Evolutionary conservation across 2,888 invertebrate genomes (phyloP).

Genomic region (Reticulitermes lucifugus): DNA sequence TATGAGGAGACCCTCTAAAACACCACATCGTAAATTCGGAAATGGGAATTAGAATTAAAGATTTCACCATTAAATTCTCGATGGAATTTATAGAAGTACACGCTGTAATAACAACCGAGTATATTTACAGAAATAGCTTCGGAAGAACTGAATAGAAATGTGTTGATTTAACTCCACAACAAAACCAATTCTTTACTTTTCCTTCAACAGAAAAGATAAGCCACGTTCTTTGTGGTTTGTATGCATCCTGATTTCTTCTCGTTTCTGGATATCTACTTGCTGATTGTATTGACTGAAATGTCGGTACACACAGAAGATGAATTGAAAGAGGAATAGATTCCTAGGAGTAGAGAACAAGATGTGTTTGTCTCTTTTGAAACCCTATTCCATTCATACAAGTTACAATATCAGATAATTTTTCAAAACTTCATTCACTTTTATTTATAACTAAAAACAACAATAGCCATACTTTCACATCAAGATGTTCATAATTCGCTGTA

Average conservation of each 20-base stretch:
- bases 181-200: background rate
- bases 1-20: too few species aligned
- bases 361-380: background rate
- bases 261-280: background rate
- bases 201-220: background rate
- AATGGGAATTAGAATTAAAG: too few species aligned
- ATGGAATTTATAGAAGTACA: too few species aligned
- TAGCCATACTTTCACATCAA: background rate
- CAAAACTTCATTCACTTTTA: too few species aligned
- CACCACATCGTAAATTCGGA: too few species aligned
- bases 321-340: background rate
- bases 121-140: too few species aligned
- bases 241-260: background rate
- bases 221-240: background rate
- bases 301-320: background rate
- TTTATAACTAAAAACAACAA: too few species aligned
- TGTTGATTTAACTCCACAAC: slow-evolving; percentile 3
- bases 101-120: too few species aligned
- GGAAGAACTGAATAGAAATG: background rate
- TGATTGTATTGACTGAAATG: background rate
- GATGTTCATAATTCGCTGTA: background rate
- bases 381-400: background rate
- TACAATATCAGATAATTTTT: too few species aligned
- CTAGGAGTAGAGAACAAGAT: background rate
- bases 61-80: too few species aligned